phyloP scores from a whole-genome alignment of 1,140 invertebrate genomes.

The Platyura marginata region DNA sequence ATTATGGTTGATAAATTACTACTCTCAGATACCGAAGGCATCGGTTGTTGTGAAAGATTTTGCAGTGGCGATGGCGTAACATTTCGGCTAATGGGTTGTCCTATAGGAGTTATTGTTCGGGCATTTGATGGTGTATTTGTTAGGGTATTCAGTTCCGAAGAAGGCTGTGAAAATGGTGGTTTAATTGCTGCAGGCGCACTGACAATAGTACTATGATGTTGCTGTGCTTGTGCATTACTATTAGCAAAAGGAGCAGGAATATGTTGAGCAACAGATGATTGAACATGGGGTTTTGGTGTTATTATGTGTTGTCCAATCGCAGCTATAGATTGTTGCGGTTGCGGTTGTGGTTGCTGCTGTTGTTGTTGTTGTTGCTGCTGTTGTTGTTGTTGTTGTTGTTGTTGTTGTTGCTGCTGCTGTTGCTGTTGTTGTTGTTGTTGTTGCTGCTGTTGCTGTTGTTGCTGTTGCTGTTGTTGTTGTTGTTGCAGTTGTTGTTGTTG shows the following conservation, averaged over 20 bases:
- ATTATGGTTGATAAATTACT: neutral
- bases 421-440: slow-evolving; percentile 7
- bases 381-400: neutral
- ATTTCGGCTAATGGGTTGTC: slow-evolving; percentile 9
- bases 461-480: no score
- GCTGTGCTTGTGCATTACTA: neutral
- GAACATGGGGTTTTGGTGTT: neutral
- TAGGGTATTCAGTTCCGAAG: no score
- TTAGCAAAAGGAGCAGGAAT: neutral
- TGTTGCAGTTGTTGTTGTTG: no score
- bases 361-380: slow-evolving; percentile 4
- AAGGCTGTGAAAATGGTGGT: no score
- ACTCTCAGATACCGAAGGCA: no score
- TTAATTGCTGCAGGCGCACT: no score
- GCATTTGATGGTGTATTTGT: no score
- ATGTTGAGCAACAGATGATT: neutral
- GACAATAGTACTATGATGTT: no score
- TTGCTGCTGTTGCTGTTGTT: no score
- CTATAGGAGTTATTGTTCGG: slow-evolving; percentile 14
- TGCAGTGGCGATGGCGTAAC: slow-evolving; percentile 2
- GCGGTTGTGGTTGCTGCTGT: no score
- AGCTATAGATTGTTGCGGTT: no score
- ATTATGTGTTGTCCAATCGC: slow-evolving; percentile 4
- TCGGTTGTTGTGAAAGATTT: neutral
- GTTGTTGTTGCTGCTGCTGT: neutral